These are phyloP conservation scores for Chloroclystis v-ata DNA, from an alignment of 2,888 invertebrate genomes.

Conservation along the genomic window DNA sequence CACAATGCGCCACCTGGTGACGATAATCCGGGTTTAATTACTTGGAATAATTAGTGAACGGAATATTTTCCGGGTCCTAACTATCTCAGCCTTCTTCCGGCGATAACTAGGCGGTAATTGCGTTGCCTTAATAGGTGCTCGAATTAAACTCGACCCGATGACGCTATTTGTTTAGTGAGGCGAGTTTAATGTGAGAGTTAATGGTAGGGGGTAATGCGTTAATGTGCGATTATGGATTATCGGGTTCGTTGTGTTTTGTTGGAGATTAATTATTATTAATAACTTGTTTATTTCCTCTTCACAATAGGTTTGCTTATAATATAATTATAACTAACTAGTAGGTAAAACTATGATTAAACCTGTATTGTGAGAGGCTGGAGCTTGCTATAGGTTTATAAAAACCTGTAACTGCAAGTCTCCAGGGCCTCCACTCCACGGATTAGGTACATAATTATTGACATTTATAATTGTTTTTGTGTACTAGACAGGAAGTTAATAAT, in stretches of 20 bases:
- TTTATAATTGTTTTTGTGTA: too few species aligned
- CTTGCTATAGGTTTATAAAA: too few species aligned
- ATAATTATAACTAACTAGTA: too few species aligned
- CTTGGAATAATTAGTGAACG: constrained; percentile 79
- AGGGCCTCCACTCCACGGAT: too few species aligned
- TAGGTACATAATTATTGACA: too few species aligned
- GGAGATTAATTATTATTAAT: too few species aligned
- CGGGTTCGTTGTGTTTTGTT: neutral
- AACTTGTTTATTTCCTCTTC: too few species aligned
- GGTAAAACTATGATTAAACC: too few species aligned
- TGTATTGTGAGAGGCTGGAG: too few species aligned
- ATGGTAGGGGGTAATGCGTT: constrained; percentile 17
- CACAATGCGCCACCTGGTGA: constrained; percentile 77
- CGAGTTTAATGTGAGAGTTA: constrained; percentile 64
- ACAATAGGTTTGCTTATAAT: too few species aligned
- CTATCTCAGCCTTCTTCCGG: constrained; percentile 77
- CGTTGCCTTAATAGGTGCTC: constrained; percentile 74
- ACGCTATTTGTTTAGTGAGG: constrained; percentile 66
- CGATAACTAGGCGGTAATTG: constrained; percentile 78
- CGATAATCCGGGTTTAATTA: constrained; percentile 78
- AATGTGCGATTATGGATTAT: neutral
- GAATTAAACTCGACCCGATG: constrained; percentile 45
- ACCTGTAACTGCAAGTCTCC: too few species aligned
- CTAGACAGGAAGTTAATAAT: too few species aligned
- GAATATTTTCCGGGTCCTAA: constrained; percentile 78